phyloP scores from a whole-genome alignment of 2,113 vertebrate genomes.

The Oxyruncus cristatus region DNA sequence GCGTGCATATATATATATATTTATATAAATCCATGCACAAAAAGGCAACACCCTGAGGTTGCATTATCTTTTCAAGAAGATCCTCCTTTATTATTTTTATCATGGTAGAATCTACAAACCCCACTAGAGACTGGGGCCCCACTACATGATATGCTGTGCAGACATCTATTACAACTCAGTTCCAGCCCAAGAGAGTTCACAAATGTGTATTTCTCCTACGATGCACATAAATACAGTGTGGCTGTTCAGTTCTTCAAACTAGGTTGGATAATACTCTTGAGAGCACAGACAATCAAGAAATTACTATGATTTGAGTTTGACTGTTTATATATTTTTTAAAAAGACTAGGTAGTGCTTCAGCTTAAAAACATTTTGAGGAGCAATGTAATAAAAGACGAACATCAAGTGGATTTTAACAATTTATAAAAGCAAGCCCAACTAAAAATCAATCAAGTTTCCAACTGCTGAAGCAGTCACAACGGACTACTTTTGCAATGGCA shows the following conservation, averaged over 20 bases:
- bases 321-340: not conserved
- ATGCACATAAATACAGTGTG: constrained; percentile 22
- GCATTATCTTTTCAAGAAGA: constrained; percentile 6
- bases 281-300: not conserved
- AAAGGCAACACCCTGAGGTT: constrained; percentile 20
- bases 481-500: not conserved
- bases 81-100: constrained; percentile 16
- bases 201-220: constrained; percentile 6
- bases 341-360: not conserved
- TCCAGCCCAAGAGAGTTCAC: constrained; percentile 3
- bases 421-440: not conserved
- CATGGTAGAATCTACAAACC: constrained; percentile 8
- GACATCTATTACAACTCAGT: constrained; percentile 2
- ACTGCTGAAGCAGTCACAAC: not conserved
- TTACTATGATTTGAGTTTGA: not conserved
- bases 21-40: not conserved
- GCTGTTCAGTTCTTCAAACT: constrained; percentile 14
- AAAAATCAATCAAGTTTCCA: not conserved
- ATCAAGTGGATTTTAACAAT: not conserved
- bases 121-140: not conserved
- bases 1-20: fast-evolving
- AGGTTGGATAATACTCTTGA: not conserved
- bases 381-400: not conserved
- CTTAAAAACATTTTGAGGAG: not conserved
- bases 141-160: not conserved